A percentile compares a stretch with the other conserved stretches of the same genome.
phyloP scores from a whole-genome alignment of 2,888 invertebrate genomes.

The Nebria salina region DNA sequence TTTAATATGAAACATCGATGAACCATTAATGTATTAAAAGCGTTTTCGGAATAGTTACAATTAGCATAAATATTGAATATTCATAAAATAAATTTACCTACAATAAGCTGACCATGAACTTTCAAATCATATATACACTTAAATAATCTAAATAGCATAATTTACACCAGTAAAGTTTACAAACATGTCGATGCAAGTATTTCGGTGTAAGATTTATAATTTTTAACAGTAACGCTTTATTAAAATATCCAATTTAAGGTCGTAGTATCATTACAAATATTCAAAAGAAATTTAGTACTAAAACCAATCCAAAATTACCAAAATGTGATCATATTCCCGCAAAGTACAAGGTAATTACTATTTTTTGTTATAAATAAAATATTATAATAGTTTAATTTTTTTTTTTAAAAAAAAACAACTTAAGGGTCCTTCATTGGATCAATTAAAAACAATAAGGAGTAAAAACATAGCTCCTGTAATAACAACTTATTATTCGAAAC shows the following conservation, averaged over 20 bases:
- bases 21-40: too few species aligned
- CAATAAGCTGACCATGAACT: slow-evolving; percentile 35
- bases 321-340: slow-evolving; percentile 57
- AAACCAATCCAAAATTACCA: slow-evolving; percentile 50
- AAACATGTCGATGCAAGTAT: background rate
- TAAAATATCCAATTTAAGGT: slow-evolving; percentile 15
- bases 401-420: background rate
- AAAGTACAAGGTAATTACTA: slow-evolving; percentile 56
- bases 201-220: background rate
- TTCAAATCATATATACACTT: slow-evolving; percentile 11
- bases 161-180: slow-evolving; percentile 3
- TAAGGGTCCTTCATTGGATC: slow-evolving; percentile 67
- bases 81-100: background rate
- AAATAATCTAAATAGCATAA: slow-evolving; percentile 24
- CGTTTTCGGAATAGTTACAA: too few species aligned
- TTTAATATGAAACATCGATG: too few species aligned
- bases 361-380: background rate
- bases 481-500: slow-evolving; percentile 80
- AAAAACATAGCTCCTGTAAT: slow-evolving; percentile 77
- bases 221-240: background rate
- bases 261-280: slow-evolving; percentile 10
- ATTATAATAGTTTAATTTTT: too few species aligned
- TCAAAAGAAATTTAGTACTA: slow-evolving; percentile 14
- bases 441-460: slow-evolving; percentile 69
- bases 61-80: too few species aligned